Conservation (phyloP, 2,113 vertebrate genomes). For the Callorhinus ursinus region DNA sequence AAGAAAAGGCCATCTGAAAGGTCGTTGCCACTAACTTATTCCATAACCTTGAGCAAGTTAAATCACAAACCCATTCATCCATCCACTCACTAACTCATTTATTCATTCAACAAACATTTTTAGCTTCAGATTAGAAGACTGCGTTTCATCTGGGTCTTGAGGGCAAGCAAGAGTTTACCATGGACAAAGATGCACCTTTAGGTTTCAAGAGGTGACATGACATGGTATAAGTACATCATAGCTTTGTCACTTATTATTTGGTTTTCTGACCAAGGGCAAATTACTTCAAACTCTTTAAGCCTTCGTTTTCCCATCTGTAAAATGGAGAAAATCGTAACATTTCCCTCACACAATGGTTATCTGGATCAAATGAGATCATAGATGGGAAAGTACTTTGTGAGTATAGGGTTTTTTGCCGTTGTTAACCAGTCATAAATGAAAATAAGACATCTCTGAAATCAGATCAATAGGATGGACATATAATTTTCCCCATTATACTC, state of each 20-base stretch:
- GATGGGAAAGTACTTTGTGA: constrained; percentile 4
- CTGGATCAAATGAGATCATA: not conserved
- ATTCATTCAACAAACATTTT: not conserved
- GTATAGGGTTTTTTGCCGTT: not conserved
- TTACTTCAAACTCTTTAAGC: constrained; percentile 15
- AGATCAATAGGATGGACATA: not conserved
- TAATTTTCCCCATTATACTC: not conserved
- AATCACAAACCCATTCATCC: not conserved
- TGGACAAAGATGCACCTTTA: not conserved
- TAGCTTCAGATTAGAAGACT: not conserved
- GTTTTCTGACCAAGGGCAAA: not conserved
- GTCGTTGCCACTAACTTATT: not conserved
- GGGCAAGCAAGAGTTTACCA: not conserved
- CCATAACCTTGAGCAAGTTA: not conserved
- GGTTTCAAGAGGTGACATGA: not conserved
- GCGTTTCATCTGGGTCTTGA: not conserved
- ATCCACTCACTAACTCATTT: not conserved
- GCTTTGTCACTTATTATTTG: not conserved
- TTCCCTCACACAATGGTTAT: constrained; percentile 13
- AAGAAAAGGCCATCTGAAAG: not conserved
- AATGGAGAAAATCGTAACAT: not conserved
- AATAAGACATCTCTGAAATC: constrained; percentile 36
- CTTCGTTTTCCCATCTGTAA: constrained; percentile 54
- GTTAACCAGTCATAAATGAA: constrained; percentile 36
- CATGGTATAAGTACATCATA: not conserved